These are phyloP conservation scores for Genyomyrus donnyi DNA, from an alignment of 2,113 vertebrate species.

Conservation along the genomic window DNA sequence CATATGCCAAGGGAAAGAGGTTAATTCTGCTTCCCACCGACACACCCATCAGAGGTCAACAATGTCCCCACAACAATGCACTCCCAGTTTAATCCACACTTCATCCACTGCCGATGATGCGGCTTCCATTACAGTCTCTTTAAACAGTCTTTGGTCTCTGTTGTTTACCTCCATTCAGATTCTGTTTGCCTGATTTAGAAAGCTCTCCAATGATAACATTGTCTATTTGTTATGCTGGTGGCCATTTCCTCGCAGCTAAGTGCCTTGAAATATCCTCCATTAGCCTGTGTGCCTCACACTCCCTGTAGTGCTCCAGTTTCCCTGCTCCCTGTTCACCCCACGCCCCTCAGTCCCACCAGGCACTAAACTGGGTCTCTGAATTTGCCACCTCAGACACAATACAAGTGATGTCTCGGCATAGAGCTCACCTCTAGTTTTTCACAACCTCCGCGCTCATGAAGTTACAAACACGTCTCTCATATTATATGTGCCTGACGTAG, in stretches of 20 bases:
- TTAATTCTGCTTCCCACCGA: neutral
- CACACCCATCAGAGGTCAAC: neutral
- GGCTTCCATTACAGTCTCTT: neutral
- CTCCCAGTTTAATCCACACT: neutral
- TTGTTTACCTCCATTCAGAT: neutral
- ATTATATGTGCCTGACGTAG: neutral
- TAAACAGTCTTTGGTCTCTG: neutral
- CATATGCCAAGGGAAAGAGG: neutral
- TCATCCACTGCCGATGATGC: neutral
- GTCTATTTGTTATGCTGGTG: neutral
- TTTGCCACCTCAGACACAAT: neutral
- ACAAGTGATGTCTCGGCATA: neutral
- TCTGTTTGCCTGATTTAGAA: neutral
- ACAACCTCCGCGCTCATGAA: neutral
- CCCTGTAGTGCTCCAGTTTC: neutral
- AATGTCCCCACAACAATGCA: neutral
- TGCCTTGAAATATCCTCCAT: constrained; percentile 4
- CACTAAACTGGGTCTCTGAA: neutral
- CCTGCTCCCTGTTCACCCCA: neutral
- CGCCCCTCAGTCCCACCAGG: neutral
- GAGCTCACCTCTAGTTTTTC: neutral
- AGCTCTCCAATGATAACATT: neutral
- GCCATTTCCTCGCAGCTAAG: constrained; percentile 1
- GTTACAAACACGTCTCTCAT: neutral
- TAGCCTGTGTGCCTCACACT: neutral